Conservation (phyloP, 2,113 vertebrate species). For the Scophthalmus maximus region DNA sequence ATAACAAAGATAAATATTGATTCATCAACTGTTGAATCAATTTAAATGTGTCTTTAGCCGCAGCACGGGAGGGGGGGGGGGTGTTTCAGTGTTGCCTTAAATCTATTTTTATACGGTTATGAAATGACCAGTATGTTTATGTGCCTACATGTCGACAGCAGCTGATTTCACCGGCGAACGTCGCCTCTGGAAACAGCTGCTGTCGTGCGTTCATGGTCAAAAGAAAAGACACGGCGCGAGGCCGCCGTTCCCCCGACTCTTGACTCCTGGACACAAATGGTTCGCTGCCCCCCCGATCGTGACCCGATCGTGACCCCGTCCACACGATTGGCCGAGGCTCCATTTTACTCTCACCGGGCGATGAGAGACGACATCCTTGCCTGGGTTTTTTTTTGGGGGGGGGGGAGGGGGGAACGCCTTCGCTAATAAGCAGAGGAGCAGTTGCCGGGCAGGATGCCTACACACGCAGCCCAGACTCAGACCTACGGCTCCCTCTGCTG, state of each 20-base stretch:
- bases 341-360: neutral
- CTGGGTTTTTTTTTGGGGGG: neutral
- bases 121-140: neutral
- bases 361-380: too few relatives aligned
- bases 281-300: too few relatives aligned
- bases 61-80: neutral
- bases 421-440: neutral
- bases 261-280: too few relatives aligned
- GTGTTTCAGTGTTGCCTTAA: neutral
- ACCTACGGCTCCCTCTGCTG: neutral
- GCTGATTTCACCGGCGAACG: too few relatives aligned
- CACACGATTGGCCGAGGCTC: neutral
- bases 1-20: too few relatives aligned
- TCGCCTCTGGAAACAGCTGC: too few relatives aligned
- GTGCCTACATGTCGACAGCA: neutral
- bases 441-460: neutral
- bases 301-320: too few relatives aligned
- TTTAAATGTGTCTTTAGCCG: neutral
- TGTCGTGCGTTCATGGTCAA: too few relatives aligned
- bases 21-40: neutral
- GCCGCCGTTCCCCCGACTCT: too few relatives aligned
- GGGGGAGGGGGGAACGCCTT: too few relatives aligned
- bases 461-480: neutral
- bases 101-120: slow-evolving; percentile 1
- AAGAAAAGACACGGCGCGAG: too few relatives aligned